These are phyloP conservation scores for Lasiurus cinereus DNA, from an alignment of 2,113 vertebrate species.

Conservation along the genomic window DNA sequence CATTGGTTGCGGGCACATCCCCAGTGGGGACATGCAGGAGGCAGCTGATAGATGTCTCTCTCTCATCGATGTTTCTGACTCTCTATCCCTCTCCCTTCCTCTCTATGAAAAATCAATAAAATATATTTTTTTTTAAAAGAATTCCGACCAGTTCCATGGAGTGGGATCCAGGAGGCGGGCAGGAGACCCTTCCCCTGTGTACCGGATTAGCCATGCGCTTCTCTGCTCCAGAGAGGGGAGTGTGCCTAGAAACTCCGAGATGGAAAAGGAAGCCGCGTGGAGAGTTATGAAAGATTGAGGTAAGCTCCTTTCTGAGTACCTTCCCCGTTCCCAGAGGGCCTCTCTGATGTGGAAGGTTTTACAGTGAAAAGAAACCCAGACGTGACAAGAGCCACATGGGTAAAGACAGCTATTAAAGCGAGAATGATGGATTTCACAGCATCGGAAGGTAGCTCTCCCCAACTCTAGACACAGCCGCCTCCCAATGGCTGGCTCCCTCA, in stretches of 20 bases:
- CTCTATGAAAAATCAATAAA: too few species aligned
- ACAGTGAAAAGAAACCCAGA: slow-evolving; percentile 84
- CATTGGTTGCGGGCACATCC: too few species aligned
- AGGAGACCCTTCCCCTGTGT: neutral
- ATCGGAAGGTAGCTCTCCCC: slow-evolving; percentile 85
- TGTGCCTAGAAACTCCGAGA: neutral
- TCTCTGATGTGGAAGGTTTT: slow-evolving; percentile 84
- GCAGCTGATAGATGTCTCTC: too few species aligned
- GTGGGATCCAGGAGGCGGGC: neutral
- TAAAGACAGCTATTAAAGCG: slow-evolving; percentile 86
- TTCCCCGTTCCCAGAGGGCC: slow-evolving; percentile 80
- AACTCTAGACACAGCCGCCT: slow-evolving; percentile 85
- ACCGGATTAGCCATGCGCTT: rapidly evolving
- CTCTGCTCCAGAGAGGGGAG: rapidly evolving
- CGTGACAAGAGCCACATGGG: slow-evolving; percentile 85
- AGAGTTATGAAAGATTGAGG: slow-evolving; percentile 59
- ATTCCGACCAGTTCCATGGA: neutral
- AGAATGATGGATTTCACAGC: slow-evolving; percentile 87
- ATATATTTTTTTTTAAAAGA: too few species aligned
- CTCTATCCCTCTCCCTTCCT: too few species aligned
- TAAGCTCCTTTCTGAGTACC: slow-evolving; percentile 77
- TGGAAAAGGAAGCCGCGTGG: neutral
- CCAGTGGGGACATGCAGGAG: too few species aligned
- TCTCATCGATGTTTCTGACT: too few species aligned
- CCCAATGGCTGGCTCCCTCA: slow-evolving; percentile 84